These are phyloP conservation scores for Thecocarcelia acutangulata DNA, from an alignment of 2,888 invertebrate genomes.

Conservation along the genomic window DNA sequence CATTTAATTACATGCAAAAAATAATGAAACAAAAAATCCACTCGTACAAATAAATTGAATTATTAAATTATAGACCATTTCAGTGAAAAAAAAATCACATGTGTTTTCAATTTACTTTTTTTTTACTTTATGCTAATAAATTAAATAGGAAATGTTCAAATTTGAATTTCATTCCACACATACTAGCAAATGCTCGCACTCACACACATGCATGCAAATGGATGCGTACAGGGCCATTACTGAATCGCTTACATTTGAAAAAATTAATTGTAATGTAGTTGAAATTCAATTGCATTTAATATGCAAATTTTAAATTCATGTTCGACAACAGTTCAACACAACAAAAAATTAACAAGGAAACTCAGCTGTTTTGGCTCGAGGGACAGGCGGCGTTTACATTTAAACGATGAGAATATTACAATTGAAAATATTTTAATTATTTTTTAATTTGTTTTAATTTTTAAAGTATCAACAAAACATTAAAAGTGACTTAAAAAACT, in stretches of 20 bases:
- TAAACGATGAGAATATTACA: too few species aligned
- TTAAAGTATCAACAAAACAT: too few species aligned
- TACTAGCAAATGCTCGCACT: not conserved
- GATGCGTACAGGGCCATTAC: not conserved
- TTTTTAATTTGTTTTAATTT: too few species aligned
- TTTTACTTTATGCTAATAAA: constrained; percentile 26
- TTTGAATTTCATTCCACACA: constrained; percentile 29
- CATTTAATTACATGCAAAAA: constrained; percentile 59
- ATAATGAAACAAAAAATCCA: not conserved
- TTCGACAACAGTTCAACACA: constrained; percentile 22
- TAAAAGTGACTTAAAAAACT: too few species aligned
- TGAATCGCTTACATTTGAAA: constrained; percentile 27
- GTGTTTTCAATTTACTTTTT: constrained; percentile 39
- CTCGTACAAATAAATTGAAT: constrained; percentile 26
- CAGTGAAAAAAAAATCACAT: constrained; percentile 50
- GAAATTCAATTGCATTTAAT: constrained; percentile 61
- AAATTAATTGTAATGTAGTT: constrained; percentile 35
- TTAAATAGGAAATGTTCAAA: constrained; percentile 24
- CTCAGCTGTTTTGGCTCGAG: constrained; percentile 34
- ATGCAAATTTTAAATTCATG: constrained; percentile 56
- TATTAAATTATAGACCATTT: constrained; percentile 35
- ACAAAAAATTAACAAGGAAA: not conserved
- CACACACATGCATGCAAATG: not conserved
- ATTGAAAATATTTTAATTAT: too few species aligned
- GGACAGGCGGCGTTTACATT: constrained; percentile 4